These are phyloP conservation scores for Acanthiza pusilla DNA, from an alignment of 2,797 vertebrate genomes.

Conservation along the genomic window DNA sequence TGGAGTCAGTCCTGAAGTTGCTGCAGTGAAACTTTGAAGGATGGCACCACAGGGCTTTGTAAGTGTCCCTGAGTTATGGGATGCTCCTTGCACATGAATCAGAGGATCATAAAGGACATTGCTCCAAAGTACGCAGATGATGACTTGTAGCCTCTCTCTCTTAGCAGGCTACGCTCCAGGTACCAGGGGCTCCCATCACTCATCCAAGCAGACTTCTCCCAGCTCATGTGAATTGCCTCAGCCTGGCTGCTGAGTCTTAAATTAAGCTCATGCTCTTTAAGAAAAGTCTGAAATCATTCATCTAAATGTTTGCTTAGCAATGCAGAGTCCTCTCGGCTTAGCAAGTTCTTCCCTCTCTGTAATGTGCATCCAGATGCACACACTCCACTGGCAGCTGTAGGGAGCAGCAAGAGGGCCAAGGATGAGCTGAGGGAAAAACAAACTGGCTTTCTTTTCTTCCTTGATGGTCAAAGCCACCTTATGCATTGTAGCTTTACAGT, in stretches of 20 bases:
- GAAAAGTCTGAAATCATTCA: background rate
- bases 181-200: constrained; percentile 26
- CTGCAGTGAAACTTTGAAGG: constrained; percentile 12
- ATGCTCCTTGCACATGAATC: constrained; percentile 42
- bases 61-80: constrained; percentile 42
- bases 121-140: constrained; percentile 26
- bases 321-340: background rate
- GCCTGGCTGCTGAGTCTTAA: background rate
- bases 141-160: constrained; percentile 10
- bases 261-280: background rate
- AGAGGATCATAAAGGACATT: constrained; percentile 40
- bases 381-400: background rate
- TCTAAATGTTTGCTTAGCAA: background rate
- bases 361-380: accelerated
- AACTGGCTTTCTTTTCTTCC: background rate
- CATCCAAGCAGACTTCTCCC: background rate
- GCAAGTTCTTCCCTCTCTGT: background rate
- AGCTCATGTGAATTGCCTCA: background rate
- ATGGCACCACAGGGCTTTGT: constrained; percentile 24
- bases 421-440: background rate
- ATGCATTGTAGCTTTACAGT: background rate
- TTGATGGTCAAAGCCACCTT: background rate
- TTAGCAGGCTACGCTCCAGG: background rate
- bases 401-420: background rate
- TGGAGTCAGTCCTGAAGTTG: background rate